Evolutionary conservation across 2,797 vertebrate genomes (phyloP).

Genomic region (Sus cebifrons): DNA sequence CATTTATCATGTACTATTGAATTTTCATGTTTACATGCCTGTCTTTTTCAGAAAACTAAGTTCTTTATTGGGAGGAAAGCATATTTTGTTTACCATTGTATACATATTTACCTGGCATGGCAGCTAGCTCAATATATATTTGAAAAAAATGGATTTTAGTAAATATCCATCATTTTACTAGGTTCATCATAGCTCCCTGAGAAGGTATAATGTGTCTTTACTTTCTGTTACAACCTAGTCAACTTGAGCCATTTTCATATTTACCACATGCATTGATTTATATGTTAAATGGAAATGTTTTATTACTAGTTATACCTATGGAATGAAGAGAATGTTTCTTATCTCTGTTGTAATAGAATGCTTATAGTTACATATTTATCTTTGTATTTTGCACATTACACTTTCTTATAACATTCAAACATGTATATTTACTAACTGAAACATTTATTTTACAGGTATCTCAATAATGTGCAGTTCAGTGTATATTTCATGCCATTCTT

Average conservation of each 20-base stretch:
- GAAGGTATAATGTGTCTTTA: background rate
- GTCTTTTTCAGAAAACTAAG: background rate
- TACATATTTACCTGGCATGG: background rate
- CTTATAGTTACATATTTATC: constrained; percentile 40
- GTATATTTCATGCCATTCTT: background rate
- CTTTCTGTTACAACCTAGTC: constrained; percentile 65
- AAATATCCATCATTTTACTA: background rate
- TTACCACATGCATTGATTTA: constrained; percentile 30
- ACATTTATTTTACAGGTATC: constrained; percentile 44
- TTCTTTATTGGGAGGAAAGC: background rate
- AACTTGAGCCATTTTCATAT: constrained; percentile 49
- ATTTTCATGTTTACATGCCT: constrained; percentile 61
- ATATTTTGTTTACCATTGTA: constrained; percentile 2
- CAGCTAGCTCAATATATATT: constrained; percentile 60
- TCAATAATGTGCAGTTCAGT: constrained; percentile 37
- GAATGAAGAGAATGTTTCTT: constrained; percentile 65
- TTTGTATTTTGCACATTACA: constrained; percentile 28
- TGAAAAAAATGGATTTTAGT: constrained; percentile 63
- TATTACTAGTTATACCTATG: constrained; percentile 38
- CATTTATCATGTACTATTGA: background rate
- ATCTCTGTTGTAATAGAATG: constrained; percentile 6
- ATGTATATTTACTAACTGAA: constrained; percentile 31
- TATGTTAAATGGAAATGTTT: constrained; percentile 60
- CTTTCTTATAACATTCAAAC: constrained; percentile 24
- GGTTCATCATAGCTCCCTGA: constrained; percentile 12